These are phyloP conservation scores for Mylabris phalerata DNA, from an alignment of 1,140 invertebrate genomes.

Conservation along the genomic window DNA sequence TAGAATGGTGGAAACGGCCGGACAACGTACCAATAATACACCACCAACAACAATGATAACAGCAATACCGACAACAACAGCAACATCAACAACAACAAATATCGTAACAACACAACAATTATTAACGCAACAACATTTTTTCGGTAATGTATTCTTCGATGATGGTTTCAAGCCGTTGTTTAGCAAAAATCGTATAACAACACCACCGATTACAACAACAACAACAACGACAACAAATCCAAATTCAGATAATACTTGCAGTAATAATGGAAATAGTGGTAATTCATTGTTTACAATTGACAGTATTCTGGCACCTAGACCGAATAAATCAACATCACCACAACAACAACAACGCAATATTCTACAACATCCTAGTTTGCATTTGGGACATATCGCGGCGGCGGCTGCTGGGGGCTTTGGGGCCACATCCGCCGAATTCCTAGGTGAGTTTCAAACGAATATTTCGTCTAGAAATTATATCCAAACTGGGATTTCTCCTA, in stretches of 20 bases:
- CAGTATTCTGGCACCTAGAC: slow-evolving; percentile 64
- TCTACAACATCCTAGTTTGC: slow-evolving; percentile 47
- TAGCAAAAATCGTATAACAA: slow-evolving; percentile 14
- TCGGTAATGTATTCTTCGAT: slow-evolving; percentile 33
- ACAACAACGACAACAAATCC: not conserved
- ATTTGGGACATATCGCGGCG: slow-evolving; percentile 49
- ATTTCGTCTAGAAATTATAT: too few species aligned
- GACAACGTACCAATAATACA: slow-evolving; percentile 9
- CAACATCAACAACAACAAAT: not conserved
- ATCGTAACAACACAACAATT: not conserved
- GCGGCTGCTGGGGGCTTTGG: slow-evolving; percentile 52
- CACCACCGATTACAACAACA: slow-evolving; percentile 33
- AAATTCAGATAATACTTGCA: too few species aligned
- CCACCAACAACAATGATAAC: slow-evolving; percentile 14
- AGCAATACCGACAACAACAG: not conserved
- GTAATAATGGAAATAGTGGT: slow-evolving; percentile 38
- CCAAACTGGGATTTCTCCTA: too few species aligned
- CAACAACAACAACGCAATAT: slow-evolving; percentile 38
- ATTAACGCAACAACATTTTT: slow-evolving; percentile 26
- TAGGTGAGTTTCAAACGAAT: slow-evolving; percentile 52
- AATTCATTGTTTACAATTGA: slow-evolving; percentile 72
- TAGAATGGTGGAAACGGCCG: slow-evolving; percentile 38
- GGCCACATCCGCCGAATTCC: slow-evolving; percentile 61
- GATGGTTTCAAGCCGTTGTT: slow-evolving; percentile 38
- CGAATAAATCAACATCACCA: slow-evolving; percentile 38